Conservation (phyloP, 2,797 vertebrate species). For the Myotis planiceps region DNA sequence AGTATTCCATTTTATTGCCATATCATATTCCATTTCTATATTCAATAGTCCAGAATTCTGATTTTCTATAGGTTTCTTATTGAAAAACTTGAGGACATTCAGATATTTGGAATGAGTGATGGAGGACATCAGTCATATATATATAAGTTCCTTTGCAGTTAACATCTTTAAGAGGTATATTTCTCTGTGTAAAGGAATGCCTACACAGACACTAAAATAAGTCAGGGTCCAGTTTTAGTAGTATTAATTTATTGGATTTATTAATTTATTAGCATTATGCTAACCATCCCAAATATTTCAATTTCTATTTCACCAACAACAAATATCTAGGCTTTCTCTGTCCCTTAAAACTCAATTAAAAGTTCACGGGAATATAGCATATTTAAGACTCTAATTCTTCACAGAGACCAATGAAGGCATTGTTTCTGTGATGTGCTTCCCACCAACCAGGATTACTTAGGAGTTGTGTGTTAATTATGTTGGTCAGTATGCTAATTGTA, state of each 20-base stretch:
- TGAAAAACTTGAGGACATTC: not conserved
- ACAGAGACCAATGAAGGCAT: not conserved
- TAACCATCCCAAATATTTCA: not conserved
- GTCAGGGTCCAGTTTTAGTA: not conserved
- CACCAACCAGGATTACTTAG: not conserved
- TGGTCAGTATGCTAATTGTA: not conserved
- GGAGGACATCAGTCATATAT: not conserved
- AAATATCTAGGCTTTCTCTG: not conserved
- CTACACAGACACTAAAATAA: not conserved
- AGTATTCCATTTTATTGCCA: no score
- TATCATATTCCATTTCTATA: not conserved
- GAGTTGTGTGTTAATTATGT: not conserved
- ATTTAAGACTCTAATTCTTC: not conserved
- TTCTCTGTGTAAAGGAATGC: not conserved
- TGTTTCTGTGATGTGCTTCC: not conserved
- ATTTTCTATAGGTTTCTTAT: not conserved
- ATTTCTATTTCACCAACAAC: not conserved
- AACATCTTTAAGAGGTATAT: not conserved
- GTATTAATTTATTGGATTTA: not conserved
- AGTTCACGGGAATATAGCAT: not conserved
- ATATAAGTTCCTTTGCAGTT: not conserved
- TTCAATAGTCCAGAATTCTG: not conserved
- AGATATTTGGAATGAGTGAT: not conserved
- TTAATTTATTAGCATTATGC: not conserved
- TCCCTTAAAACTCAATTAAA: not conserved